Conservation (phyloP, 2,797 vertebrate genomes). For the Phrynocephalus vlangalii region DNA sequence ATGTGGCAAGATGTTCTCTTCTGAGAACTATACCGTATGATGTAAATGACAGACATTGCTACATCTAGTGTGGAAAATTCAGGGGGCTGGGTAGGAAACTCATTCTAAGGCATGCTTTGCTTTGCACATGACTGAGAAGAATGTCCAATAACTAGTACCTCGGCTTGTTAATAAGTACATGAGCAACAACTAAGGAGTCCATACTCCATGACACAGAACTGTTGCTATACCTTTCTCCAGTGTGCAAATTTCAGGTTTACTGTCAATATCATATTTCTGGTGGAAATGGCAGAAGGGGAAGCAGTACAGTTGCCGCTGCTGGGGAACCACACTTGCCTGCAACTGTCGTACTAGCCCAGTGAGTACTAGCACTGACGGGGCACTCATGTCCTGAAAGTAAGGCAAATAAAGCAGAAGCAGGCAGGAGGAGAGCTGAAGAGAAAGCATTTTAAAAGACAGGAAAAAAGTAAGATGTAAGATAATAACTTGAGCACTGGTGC, state of each 20-base stretch:
- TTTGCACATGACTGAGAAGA: background rate
- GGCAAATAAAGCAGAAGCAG: background rate
- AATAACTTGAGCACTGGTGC: background rate
- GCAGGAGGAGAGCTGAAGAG: background rate
- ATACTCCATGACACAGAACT: no score
- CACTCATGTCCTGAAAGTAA: no score
- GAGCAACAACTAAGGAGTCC: no score
- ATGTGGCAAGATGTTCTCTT: background rate
- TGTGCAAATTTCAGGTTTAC: background rate
- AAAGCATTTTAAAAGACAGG: background rate
- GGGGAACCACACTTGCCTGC: background rate
- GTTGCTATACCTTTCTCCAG: background rate
- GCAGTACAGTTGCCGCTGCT: background rate
- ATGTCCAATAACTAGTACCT: background rate
- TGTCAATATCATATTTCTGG: background rate
- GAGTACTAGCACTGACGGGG: background rate
- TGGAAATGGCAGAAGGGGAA: background rate
- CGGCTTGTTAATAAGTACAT: background rate
- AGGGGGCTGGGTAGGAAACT: background rate
- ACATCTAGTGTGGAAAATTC: background rate
- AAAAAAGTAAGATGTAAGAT: background rate
- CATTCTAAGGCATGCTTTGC: background rate
- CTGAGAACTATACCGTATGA: background rate
- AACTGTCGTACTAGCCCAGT: background rate
- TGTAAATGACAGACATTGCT: background rate